These are phyloP conservation scores for Ceramica pisi DNA, from an alignment of 2,888 invertebrate genomes.

Conservation along the genomic window DNA sequence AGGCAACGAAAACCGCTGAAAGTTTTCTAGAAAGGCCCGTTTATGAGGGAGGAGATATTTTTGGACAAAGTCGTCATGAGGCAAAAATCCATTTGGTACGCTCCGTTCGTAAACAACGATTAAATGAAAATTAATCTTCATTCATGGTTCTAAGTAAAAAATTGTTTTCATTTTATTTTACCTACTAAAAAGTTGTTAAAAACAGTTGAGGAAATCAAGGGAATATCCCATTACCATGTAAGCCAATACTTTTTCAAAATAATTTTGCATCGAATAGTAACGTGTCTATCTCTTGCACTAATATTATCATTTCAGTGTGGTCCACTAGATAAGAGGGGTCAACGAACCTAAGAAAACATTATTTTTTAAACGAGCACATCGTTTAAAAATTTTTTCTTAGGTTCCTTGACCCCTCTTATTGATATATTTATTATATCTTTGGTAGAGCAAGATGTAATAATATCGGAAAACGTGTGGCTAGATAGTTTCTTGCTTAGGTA, in stretches of 20 bases:
- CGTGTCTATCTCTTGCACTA: background rate
- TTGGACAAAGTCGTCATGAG: conserved; percentile 5
- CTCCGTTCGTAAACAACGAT: conserved; percentile 29
- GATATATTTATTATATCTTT: too few relatives aligned
- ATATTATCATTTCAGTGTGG: background rate
- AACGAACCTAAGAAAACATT: background rate
- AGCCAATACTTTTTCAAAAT: background rate
- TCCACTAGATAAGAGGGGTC: conserved; percentile 4
- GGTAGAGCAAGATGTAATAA: conserved; percentile 2
- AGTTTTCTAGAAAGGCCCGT: background rate
- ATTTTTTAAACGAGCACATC: background rate
- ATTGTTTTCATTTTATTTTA: background rate
- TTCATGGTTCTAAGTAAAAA: conserved; percentile 6
- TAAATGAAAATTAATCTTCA: conserved; percentile 23
- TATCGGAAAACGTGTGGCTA: background rate
- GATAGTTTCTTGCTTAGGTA: background rate
- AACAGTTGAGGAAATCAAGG: background rate
- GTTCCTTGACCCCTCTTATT: too few relatives aligned
- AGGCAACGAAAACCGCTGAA: background rate
- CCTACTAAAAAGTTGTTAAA: background rate
- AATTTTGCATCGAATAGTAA: background rate
- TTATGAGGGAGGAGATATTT: conserved; percentile 2
- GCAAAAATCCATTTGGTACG: background rate
- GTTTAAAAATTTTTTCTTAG: too few relatives aligned
- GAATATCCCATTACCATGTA: background rate